A percentile compares a stretch with the other conserved stretches of the same genome.
phyloP scores from a whole-genome alignment of 2,797 vertebrate species.

The Pyrocephalus nanus region DNA sequence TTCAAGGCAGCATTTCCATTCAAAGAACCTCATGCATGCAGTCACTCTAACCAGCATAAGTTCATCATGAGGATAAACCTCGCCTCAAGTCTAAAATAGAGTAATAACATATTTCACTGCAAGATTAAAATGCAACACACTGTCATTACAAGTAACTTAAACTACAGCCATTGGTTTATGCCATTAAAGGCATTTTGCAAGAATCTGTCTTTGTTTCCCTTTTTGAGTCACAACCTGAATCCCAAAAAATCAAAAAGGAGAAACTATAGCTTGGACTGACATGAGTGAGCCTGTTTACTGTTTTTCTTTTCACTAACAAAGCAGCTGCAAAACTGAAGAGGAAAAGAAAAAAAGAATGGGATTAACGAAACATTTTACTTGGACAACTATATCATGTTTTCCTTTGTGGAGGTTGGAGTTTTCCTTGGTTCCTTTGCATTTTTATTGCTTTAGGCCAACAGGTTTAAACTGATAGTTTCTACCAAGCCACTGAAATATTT shows the following conservation, averaged over 20 bases:
- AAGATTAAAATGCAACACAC: not conserved
- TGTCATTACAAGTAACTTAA: not conserved
- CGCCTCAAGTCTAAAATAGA: not conserved
- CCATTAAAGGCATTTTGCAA: not conserved
- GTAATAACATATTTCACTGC: not conserved
- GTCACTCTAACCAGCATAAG: not conserved
- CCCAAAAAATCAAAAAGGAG: not conserved
- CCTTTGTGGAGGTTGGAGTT: not conserved
- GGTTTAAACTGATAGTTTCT: not conserved
- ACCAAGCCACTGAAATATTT: not conserved
- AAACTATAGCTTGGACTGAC: not conserved
- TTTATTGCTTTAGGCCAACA: conserved; percentile 12
- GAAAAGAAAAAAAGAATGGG: not conserved
- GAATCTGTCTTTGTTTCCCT: not conserved
- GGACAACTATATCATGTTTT: not conserved
- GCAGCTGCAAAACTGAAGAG: not conserved
- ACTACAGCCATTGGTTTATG: not conserved
- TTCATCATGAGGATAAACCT: not conserved
- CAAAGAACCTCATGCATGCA: not conserved
- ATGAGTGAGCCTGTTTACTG: not conserved
- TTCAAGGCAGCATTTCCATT: not conserved
- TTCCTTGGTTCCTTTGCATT: not conserved
- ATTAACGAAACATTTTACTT: conserved; percentile 33
- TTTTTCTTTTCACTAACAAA: not conserved
- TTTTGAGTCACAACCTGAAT: not conserved